Evolutionary conservation across 2,888 invertebrate species (phyloP).

Genomic region (Aquatica leii): DNA sequence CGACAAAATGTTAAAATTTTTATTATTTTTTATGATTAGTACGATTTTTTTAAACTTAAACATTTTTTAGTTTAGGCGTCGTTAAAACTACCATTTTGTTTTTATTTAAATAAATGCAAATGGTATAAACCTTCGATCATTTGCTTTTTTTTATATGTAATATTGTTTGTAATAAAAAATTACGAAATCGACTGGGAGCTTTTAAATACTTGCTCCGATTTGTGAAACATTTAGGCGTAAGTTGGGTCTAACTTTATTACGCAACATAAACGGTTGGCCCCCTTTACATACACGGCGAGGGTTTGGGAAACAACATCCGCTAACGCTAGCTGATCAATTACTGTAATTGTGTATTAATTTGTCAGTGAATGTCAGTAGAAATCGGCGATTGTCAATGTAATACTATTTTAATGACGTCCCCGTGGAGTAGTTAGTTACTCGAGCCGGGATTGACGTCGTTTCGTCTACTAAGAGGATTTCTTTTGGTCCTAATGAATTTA

Average conservation of each 20-base stretch:
- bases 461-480: constrained; percentile 24
- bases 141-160: no score
- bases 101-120: no score
- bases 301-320: constrained; percentile 9
- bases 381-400: constrained; percentile 40
- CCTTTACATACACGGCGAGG: background rate
- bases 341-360: constrained; percentile 38
- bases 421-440: constrained; percentile 39
- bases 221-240: background rate
- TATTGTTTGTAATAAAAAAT: no score
- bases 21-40: no score
- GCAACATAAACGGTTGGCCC: background rate
- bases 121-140: no score
- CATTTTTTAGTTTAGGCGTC: no score
- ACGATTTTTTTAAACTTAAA: no score
- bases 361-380: constrained; percentile 38
- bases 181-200: no score
- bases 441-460: constrained; percentile 24
- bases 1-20: no score
- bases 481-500: constrained; percentile 2
- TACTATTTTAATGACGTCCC: constrained; percentile 50
- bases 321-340: constrained; percentile 33
- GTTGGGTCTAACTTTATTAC: background rate
- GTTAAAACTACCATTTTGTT: no score
- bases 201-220: no score